Base-by-base conservation (phyloP, 2,113 vertebrate genomes). In the Istiophorus platypterus region DNA sequence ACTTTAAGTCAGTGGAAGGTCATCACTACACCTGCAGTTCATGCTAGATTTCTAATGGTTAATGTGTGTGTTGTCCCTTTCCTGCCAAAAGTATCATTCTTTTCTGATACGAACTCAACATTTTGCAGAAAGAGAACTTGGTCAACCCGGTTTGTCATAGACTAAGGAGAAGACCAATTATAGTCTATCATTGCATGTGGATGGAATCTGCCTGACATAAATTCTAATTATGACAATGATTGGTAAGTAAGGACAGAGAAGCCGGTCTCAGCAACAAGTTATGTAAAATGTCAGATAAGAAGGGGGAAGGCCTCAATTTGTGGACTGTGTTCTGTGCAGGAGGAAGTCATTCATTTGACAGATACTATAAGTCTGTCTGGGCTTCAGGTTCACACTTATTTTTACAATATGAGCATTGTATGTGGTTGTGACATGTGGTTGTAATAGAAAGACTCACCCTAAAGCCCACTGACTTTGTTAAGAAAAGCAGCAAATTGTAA, bases 281-380 rank as follows among this genome's bases (percentile, higher is more conserved):
- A 24, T 0, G 1, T 17, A 59, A 81, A 57, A 17, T 56, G 70
- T 71, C 27, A 74, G 71, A 82, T 58, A 54, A 66, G 51, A 65
- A 22, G 27, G 26, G 69, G 52, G 65, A 69, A 61, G 61, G 0
- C 65, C 31, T 26, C 20, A 20, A 42, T 7, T 39, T 26, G 78
- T 71, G 1, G 12, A 17, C 42, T 15, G 20, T 56, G 64, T 56
- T 70, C 14, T 65, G 42, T 51, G 63, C 27, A 24, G 27, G 70
- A 73, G 70, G 65, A 79, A 80, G 80, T 81, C 78, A 69, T 81
- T 76, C 82, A 39, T 82, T 51, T 59, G 31, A 58, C 65, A 65
- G 72, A 72, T 78, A 34, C 0, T 65, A 31, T 59, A 4, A 26
- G 24, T 17, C 47, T 71, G 24, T n/a, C 34, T 42, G 75, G 18